Evolutionary conservation across 2,797 vertebrate species (phyloP), one percentile per base, ranked within the genome.

Genomic region (Ctenochaetus hawaiiensis): DNA sequence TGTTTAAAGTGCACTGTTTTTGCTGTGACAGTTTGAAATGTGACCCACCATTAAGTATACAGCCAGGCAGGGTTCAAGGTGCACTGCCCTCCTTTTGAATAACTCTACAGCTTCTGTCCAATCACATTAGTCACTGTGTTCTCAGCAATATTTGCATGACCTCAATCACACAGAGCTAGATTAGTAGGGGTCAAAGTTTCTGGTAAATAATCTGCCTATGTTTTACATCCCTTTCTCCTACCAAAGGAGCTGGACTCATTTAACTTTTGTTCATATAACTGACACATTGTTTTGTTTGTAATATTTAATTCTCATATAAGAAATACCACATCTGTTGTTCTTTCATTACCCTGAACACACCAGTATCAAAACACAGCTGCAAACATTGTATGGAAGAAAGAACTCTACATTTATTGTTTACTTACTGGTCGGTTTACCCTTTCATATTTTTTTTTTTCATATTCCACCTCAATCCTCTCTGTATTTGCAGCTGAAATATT

Each of bases 401-500:
- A 77, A 72, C 26, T 18, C 39, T 12, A 41, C 8, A 73, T 44
- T 51, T 78, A 68, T 66, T 30, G 8, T 78, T 82, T 41, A 69
- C 41, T 72, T 20, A 39, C 43, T 78, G 43, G 23, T 71, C 85
- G 39, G 44, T 65, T 84, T 86, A 67, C 23, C 14, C 53, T 84
- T 87, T 76, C 18, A 66, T 85, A 91, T 75, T 60, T 76, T 86
- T 72, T 59, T 65, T 77, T 64, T 57, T 47, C 45, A 70, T 34
- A 58, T 88, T 71, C 65, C 68, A 87, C 82, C 85, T 75, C 80
- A 84, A 77, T 84, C 59, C 49, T 83, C 56, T 77, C 73, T 88
- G 85, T 84, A 85, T 83, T 85, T 93, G 86, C 83, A 92, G 89
- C 87, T 90, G 80, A 93, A 92, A 94, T 93, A 87, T 92, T 90